These are phyloP conservation scores for Chloroclysta siterata DNA, from an alignment of 2,888 invertebrate genomes.

Conservation along the genomic window DNA sequence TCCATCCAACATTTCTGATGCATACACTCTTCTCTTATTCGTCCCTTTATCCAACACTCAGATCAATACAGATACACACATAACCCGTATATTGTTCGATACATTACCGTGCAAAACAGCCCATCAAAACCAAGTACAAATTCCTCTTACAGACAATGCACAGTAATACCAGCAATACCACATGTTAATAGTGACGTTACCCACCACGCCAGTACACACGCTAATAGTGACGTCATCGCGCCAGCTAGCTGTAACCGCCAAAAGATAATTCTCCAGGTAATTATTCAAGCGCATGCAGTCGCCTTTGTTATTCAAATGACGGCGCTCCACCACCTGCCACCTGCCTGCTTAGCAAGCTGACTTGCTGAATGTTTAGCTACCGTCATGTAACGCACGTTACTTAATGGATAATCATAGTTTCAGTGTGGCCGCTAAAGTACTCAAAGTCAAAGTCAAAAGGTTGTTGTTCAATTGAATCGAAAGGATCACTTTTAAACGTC, in stretches of 20 bases:
- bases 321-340: conserved; percentile 40
- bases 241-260: conserved; percentile 26
- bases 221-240: conserved; percentile 3
- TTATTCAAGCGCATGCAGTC: conserved; percentile 70
- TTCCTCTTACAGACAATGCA: not conserved
- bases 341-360: conserved; percentile 1
- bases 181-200: not conserved
- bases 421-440: no score
- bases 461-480: no score
- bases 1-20: no score
- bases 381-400: conserved; percentile 22
- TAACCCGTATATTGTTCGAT: no score
- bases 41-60: no score
- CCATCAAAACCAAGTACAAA: not conserved
- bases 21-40: no score
- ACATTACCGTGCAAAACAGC: not conserved
- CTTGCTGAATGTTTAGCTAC: not conserved
- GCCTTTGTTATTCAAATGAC: conserved; percentile 76
- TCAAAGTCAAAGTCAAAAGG: no score
- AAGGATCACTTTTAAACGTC: no score
- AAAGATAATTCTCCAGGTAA: conserved; percentile 54
- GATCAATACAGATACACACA: no score
- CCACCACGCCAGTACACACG: not conserved
- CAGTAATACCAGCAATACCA: not conserved
- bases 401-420: no score